These are phyloP conservation scores for Aramus guarauna DNA, from an alignment of 2,113 vertebrate genomes.

Conservation along the genomic window DNA sequence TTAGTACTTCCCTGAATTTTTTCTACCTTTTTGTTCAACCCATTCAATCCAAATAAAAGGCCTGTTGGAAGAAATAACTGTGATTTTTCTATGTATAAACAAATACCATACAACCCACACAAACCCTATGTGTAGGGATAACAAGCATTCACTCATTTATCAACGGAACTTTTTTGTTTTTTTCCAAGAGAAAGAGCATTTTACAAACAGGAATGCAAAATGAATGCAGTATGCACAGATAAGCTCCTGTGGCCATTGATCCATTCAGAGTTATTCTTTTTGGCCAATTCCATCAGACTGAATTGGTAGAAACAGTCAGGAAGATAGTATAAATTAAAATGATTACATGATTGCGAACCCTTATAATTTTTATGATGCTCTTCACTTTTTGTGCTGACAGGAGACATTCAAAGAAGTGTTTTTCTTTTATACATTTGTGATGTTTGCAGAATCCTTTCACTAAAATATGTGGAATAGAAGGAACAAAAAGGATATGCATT, in stretches of 20 bases:
- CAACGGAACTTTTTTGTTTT: background rate
- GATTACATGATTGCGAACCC: background rate
- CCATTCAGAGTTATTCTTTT: background rate
- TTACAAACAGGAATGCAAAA: background rate
- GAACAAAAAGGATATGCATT: background rate
- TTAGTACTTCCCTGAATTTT: slow-evolving; percentile 60
- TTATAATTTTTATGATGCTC: background rate
- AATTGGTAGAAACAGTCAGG: background rate
- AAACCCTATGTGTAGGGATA: background rate
- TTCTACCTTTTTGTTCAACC: slow-evolving; percentile 63
- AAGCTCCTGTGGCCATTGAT: background rate
- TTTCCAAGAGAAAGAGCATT: background rate
- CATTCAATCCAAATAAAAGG: slow-evolving; percentile 67
- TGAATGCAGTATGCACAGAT: background rate
- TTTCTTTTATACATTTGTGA: background rate
- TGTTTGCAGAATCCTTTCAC: background rate
- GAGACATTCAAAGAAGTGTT: background rate
- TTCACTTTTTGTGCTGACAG: background rate
- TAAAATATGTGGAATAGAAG: background rate
- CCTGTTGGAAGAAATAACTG: slow-evolving; percentile 66
- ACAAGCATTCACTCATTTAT: background rate
- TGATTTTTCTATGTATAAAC: background rate
- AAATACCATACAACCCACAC: background rate
- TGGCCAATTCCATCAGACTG: background rate
- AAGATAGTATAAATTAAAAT: background rate